Conservation (phyloP, 2,888 invertebrate genomes). For the Tenthredo amoena region DNA sequence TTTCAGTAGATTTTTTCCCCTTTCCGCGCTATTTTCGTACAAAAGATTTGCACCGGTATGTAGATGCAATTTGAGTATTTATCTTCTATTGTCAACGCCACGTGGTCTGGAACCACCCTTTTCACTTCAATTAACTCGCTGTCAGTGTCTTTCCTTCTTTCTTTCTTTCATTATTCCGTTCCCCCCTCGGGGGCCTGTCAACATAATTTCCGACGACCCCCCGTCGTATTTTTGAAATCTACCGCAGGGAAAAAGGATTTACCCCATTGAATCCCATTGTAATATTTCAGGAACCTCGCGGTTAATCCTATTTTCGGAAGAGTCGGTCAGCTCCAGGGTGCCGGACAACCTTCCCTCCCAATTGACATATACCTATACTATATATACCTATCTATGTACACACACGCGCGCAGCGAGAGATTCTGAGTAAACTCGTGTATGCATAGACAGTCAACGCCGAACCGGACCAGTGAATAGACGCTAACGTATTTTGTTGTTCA, state of each 20-base stretch:
- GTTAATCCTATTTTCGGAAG: slow-evolving; percentile 16
- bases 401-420: too few relatives aligned
- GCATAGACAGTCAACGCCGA: not conserved
- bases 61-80: not conserved
- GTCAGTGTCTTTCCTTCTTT: not conserved
- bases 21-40: not conserved
- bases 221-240: not conserved
- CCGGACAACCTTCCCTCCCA: not conserved
- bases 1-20: too few relatives aligned
- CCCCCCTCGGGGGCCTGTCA: not conserved
- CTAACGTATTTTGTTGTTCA: not conserved
- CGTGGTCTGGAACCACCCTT: not conserved
- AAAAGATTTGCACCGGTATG: not conserved
- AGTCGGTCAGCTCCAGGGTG: not conserved
- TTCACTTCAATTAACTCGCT: not conserved
- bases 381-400: not conserved
- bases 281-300: not conserved
- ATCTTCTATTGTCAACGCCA: not conserved
- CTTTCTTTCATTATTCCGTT: not conserved
- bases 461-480: not conserved
- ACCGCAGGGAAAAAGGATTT: not conserved
- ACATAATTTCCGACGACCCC: slow-evolving; percentile 8
- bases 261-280: not conserved
- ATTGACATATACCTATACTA: not conserved
- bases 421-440: not conserved